Evolutionary conservation across 2,797 vertebrate species (phyloP).

Genomic region (Garrulus glandarius): DNA sequence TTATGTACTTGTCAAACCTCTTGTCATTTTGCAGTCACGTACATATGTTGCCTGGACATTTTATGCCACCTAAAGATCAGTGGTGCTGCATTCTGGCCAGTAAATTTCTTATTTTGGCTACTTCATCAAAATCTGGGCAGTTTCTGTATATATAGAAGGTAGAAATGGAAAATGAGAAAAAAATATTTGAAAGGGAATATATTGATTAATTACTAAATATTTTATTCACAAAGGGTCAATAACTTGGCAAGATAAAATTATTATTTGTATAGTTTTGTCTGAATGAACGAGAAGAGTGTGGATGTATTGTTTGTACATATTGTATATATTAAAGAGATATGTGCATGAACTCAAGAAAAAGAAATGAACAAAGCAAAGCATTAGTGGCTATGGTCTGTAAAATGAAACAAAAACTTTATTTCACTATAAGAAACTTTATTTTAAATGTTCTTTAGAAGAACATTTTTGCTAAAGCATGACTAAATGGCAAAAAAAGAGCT

Average conservation of each 20-base stretch:
- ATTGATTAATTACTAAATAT: constrained; percentile 94
- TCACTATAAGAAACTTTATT: constrained; percentile 99
- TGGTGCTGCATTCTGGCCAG: constrained; percentile 95
- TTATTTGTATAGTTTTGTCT: constrained; percentile 99
- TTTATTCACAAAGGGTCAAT: constrained; percentile 99
- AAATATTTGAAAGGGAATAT: constrained; percentile 98
- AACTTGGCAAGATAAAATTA: constrained; percentile 96
- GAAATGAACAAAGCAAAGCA: constrained; percentile 94
- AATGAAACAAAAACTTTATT: constrained; percentile 97
- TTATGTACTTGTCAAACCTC: constrained; percentile 82
- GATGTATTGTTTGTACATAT: constrained; percentile 99
- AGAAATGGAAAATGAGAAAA: constrained; percentile 90
- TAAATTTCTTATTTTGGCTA: constrained; percentile 99
- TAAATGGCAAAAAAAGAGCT: constrained; percentile 93
- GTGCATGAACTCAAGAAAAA: constrained; percentile 98
- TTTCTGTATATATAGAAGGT: constrained; percentile 98
- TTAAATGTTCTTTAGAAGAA: constrained; percentile 99
- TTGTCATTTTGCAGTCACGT: constrained; percentile 87
- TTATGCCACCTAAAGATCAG: constrained; percentile 90
- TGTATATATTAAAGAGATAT: constrained; percentile 99
- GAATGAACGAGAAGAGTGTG: constrained; percentile 95
- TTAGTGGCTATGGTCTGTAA: constrained; percentile 99
- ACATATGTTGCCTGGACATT: constrained; percentile 94
- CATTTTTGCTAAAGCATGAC: constrained; percentile 99
- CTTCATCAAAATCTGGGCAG: constrained; percentile 84